Percentiles rank a stretch among this genome's conserved stretches.
Conservation (phyloP, 2,797 vertebrate species). For the Periparus ater region DNA sequence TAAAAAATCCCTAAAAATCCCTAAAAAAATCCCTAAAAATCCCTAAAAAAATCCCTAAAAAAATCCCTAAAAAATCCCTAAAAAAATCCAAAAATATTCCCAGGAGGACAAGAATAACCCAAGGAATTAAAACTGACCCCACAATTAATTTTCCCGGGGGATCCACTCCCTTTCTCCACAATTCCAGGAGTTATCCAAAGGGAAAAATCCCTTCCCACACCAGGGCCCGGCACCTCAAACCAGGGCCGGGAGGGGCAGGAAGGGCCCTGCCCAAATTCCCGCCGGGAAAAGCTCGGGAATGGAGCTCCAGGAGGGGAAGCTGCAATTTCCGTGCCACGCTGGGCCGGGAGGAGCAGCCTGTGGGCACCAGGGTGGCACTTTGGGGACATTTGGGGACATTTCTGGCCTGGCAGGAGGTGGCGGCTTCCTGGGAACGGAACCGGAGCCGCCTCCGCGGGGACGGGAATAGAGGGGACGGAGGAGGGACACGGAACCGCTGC, state of each 20-base stretch:
- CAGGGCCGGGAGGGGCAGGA: not conserved
- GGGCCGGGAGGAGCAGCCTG: not conserved
- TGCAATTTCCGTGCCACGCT: slow-evolving; percentile 9
- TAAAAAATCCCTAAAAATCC: no score
- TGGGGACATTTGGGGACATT: not conserved
- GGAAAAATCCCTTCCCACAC: not conserved
- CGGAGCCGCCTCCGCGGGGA: not conserved
- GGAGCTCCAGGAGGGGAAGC: not conserved
- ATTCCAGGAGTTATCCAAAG: not conserved
- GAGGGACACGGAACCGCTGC: not conserved
- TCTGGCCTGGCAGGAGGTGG: not conserved
- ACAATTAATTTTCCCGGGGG: not conserved
- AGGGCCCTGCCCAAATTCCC: not conserved
- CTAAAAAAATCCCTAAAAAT: no score
- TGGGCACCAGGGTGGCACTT: not conserved
- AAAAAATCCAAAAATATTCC: no score
- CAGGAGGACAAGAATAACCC: no score
- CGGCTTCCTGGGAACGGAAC: not conserved
- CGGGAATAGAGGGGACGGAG: not conserved
- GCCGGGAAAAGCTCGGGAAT: not conserved
- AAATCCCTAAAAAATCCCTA: no score
- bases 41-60: no score
- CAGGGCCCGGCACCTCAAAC: not conserved
- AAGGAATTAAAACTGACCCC: not conserved
- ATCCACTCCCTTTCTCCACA: not conserved